Base-by-base conservation (phyloP, 2,888 invertebrate species). In the Neria commutata region DNA sequence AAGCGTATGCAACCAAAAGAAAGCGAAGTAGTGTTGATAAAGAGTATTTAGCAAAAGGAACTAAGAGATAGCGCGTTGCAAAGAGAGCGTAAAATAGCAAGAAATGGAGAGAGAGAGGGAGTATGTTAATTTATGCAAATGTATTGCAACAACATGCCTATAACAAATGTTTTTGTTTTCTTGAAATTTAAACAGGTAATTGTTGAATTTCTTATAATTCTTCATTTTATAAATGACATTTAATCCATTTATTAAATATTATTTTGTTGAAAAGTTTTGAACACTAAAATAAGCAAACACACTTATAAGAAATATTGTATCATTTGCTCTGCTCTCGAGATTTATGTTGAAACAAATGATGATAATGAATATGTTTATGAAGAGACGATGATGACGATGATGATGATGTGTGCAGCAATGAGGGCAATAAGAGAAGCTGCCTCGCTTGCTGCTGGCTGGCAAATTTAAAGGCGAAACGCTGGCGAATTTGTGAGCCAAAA, bases 121-220 rank as follows among this genome's bases (percentile, higher is more conserved):
- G 59, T 63, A 62, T 61, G 58, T 61, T 61, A 58, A 60, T 63
- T 61, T 60, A 57, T 54, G 64, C 63, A 66, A 58, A 64, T 56
- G 45, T 33, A 56, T 45, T 56, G 51, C 45, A 51, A 40, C 47
- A n/a, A n/a, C n/a, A n/a, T n/a, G n/a, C n/a, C n/a, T n/a, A n/a
- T n/a, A n/a, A n/a, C n/a, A n/a, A n/a, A n/a, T n/a, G n/a, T n/a
- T n/a, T n/a, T n/a, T n/a, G n/a, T 56, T 56, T 57, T 53, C 52
- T 42, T 37, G 45, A 53, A 57, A 57, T 57, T 56, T 57, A 47
- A n/a, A 34, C 52, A 54, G 26, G 34, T 23, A 25, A 50, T 61
- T 60, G 60, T 56, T 56, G 56, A 57, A 54, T 53, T 54, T 54
- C 60, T 49, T 54, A 50, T 29, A 50, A 21, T 59, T 54, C 55